Evolutionary conservation across 2,797 vertebrate species (phyloP), one percentile per base, ranked within the genome.

Genomic region (Sebastes umbrosus): DNA sequence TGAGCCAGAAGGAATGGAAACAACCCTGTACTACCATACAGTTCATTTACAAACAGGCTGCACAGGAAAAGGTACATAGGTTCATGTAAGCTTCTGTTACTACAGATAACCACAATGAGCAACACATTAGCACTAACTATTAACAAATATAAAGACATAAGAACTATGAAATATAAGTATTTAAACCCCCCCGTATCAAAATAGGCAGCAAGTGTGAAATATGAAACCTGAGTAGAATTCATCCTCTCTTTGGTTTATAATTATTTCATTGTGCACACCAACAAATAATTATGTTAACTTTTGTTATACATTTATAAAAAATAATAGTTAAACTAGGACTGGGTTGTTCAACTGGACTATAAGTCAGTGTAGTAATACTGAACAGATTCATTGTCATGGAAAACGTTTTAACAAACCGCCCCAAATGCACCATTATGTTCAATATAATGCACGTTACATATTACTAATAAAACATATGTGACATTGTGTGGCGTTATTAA

Each of bases 11-110:
- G 75, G 36, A 22, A 5, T 1, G 79, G 84, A 50, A 82, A 85
- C 70, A 85, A 31, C 8, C 67, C 80, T 75, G 75, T 14, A 5
- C 84, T 78, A 57, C 75, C 75, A 57, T 18, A 46, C 46, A 85
- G 79, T 16, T 85, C 62, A 73, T 79, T 85, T 1, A 82, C 72
- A 82, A 75, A 85, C 79, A 85, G 69, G 27, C 43, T 79, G 73
- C 63, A 70, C 39, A 86, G 69, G 2, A 71, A 71, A 18, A 71
- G 3, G 25, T 62, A 72, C 69, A 72, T 72, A 7, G 69, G 65
- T 60, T 76, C 64, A 76, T 76, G 64, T 67, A 76, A 60, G 39
- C 55, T 76, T 2, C 64, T 76, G 55, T 76, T 60, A 55, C 52
- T 9, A 5, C 65, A 77, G 60, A 91, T 90, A 2, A 70, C 12